Evolutionary conservation across 2,888 invertebrate species (phyloP).

Genomic region (Parasteatoda lunata): DNA sequence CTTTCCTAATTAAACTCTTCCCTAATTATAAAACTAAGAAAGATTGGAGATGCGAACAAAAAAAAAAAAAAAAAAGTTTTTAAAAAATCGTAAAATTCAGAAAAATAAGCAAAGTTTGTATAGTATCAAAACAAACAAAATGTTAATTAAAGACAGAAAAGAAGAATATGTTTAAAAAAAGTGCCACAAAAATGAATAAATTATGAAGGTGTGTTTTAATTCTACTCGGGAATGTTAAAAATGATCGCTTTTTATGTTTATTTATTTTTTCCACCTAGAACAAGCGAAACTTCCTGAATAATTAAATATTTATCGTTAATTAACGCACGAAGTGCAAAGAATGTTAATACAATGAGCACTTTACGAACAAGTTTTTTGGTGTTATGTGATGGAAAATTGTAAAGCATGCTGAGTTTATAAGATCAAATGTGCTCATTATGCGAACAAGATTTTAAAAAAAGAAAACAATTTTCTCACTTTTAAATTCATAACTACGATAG

Average conservation of each 20-base stretch:
- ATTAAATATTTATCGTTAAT: constrained; percentile 68
- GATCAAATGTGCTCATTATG: no score
- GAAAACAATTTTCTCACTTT: no score
- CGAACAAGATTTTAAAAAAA: no score
- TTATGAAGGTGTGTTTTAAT: constrained; percentile 20
- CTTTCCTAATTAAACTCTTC: no score
- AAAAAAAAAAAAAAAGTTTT: neutral
- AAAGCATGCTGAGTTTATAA: no score
- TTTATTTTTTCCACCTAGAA: neutral
- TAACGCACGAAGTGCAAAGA: constrained; percentile 51
- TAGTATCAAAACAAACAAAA: constrained; percentile 6
- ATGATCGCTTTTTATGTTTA: constrained; percentile 12
- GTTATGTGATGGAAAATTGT: no score
- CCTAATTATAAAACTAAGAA: no score
- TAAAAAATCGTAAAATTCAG: constrained; percentile 6
- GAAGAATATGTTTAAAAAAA: constrained; percentile 12
- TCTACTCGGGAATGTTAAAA: constrained; percentile 3
- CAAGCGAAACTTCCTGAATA: constrained; percentile 48
- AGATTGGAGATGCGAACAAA: neutral
- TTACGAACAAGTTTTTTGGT: neutral
- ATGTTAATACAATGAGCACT: constrained; percentile 32
- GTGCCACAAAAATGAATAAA: constrained; percentile 43
- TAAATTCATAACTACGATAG: no score
- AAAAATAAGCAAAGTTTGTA: constrained; percentile 2
- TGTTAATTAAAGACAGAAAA: constrained; percentile 6